phyloP scores from a whole-genome alignment of 2,888 invertebrate genomes.

The Mylabris sibirica region DNA sequence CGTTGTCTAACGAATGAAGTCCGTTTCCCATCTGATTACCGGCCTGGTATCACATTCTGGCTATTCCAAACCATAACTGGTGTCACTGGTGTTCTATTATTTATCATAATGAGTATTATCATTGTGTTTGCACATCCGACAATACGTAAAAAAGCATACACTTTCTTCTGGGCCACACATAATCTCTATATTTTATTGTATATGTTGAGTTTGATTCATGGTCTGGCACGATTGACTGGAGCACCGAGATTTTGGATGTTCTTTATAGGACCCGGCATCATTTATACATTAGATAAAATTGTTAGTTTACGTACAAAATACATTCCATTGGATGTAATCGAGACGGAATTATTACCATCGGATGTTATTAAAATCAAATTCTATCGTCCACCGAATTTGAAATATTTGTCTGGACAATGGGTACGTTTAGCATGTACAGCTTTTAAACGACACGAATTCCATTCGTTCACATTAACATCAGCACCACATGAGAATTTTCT shows the following conservation, averaged over 20 bases:
- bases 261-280: constrained; percentile 88
- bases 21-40: constrained; percentile 91
- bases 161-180: constrained; percentile 95
- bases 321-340: constrained; percentile 90
- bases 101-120: constrained; percentile 91
- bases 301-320: constrained; percentile 90
- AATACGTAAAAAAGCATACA: constrained; percentile 91
- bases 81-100: constrained; percentile 85
- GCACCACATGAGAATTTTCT: constrained; percentile 95
- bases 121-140: constrained; percentile 96
- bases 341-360: constrained; percentile 92
- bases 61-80: constrained; percentile 94
- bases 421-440: constrained; percentile 91
- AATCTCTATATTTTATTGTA: constrained; percentile 88
- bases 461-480: constrained; percentile 94
- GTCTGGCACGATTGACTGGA: constrained; percentile 89
- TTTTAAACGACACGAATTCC: constrained; percentile 88
- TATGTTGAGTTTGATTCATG: constrained; percentile 86
- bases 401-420: constrained; percentile 95
- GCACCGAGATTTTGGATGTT: constrained; percentile 94
- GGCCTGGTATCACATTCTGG: constrained; percentile 95
- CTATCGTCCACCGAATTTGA: constrained; percentile 93
- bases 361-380: constrained; percentile 95
- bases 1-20: constrained; percentile 93
- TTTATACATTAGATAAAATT: constrained; percentile 91